Percentiles rank a stretch among this genome's conserved stretches.
Conservation (phyloP, 1,140 invertebrate genomes). For the Coptotermes formosanus region DNA sequence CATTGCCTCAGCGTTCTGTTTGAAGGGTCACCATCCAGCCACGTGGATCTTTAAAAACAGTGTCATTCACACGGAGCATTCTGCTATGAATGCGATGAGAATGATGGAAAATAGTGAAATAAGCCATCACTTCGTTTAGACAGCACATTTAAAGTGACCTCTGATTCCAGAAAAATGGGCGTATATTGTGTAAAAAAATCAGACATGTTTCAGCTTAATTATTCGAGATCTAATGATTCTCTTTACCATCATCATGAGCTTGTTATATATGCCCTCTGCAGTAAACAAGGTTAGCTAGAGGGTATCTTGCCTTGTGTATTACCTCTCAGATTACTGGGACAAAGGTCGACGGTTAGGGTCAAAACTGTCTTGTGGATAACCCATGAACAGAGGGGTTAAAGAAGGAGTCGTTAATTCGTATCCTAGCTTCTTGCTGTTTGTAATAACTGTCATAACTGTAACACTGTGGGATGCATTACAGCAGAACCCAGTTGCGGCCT, state of each 20-base stretch:
- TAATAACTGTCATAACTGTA: neutral
- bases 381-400: neutral
- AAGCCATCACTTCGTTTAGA: no score
- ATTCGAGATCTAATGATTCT: neutral
- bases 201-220: neutral
- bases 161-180: neutral
- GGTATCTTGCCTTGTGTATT: neutral
- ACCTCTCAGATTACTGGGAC: neutral
- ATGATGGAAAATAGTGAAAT: no score
- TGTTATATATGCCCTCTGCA: neutral
- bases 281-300: constrained; percentile 11
- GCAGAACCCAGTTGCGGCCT: neutral
- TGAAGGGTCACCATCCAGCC: no score
- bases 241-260: neutral
- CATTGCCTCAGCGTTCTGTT: no score
- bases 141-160: neutral
- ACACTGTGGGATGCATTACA: neutral
- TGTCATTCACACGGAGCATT: no score
- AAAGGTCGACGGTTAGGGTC: neutral
- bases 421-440: neutral
- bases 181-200: neutral
- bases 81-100: no score
- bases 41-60: no score
- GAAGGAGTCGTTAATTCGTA: neutral
- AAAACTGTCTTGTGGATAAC: neutral